Conservation (phyloP, 1,140 invertebrate species). For the Drosophila subobscura region DNA sequence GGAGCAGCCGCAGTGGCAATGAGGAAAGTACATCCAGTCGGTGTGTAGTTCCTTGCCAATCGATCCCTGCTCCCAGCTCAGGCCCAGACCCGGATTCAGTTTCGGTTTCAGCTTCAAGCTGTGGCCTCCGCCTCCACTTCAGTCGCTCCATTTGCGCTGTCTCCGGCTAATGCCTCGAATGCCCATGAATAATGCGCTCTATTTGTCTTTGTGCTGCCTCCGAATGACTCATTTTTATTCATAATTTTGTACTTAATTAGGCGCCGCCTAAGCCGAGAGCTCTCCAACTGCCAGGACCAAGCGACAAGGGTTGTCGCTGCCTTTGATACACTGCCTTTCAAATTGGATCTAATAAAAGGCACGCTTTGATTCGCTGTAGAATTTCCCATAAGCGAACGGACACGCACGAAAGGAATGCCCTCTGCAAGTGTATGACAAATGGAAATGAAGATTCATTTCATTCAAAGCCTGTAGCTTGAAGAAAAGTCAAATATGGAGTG, state of each 20-base stretch:
- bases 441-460: no score
- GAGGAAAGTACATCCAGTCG: neutral
- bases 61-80: no score
- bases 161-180: conserved; percentile 7
- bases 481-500: neutral
- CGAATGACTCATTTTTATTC: conserved; percentile 51
- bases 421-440: no score
- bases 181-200: conserved; percentile 19
- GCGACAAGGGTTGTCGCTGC: no score
- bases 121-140: no score
- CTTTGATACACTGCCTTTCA: no score
- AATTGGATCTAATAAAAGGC: no score
- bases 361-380: no score
- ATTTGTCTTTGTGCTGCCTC: conserved; percentile 29
- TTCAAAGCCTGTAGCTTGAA: neutral
- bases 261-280: conserved; percentile 12
- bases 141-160: conserved; percentile 1
- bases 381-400: no score
- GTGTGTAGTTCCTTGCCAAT: no score
- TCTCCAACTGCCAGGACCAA: neutral
- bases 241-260: conserved; percentile 57
- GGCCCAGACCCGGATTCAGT: neutral
- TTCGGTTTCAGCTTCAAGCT: neutral
- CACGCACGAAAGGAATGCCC: no score
- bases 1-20: conserved; percentile 20